Base-by-base conservation (phyloP, 1,140 invertebrate species). In the Orussus abietinus region DNA sequence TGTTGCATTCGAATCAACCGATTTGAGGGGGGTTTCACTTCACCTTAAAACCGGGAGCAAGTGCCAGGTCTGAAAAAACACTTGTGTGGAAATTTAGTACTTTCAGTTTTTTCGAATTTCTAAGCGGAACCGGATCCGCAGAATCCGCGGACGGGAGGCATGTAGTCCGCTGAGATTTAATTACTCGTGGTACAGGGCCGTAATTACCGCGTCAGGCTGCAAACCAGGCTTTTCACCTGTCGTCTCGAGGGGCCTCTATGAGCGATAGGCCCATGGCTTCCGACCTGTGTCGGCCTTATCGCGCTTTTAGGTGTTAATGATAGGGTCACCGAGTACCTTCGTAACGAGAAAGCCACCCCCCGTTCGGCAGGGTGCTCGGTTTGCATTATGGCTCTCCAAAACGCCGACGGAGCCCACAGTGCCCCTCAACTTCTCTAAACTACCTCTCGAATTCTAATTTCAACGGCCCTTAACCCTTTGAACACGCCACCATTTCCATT, bases 81-180 rank as follows among this genome's bases (percentile, higher is more conserved):
- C n/a, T n/a, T n/a, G n/a, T n/a, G n/a, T n/a, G n/a, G n/a, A n/a
- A n/a, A n/a, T n/a, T n/a, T n/a, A n/a, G n/a, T n/a, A n/a, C n/a
- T n/a, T n/a, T n/a, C n/a, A n/a, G n/a, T n/a, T n/a, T n/a, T n/a
- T n/a, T n/a, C n/a, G n/a, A n/a, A n/a, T n/a, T n/a, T n/a, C n/a
- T n/a, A n/a, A n/a, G n/a, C n/a, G n/a, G n/a, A n/a, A n/a, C n/a
- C n/a, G n/a, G n/a, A n/a, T n/a, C n/a, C n/a, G n/a, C n/a, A n/a
- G n/a, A n/a, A n/a, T n/a, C 39, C 47, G 9, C 40, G 39, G 26
- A 15, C 15, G 38, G 20, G 13, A 14, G 21, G 20, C 20, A 17
- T n/a, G n/a, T n/a, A n/a, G n/a, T n/a, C n/a, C n/a, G n/a, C n/a
- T 40, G 49, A 47, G 57, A 61, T 66, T 66, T 66, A 66, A 66